Percentiles rank a stretch among this genome's conserved stretches.
phyloP scores from a whole-genome alignment of 2,888 invertebrate species.

The Macrophya annulata region DNA sequence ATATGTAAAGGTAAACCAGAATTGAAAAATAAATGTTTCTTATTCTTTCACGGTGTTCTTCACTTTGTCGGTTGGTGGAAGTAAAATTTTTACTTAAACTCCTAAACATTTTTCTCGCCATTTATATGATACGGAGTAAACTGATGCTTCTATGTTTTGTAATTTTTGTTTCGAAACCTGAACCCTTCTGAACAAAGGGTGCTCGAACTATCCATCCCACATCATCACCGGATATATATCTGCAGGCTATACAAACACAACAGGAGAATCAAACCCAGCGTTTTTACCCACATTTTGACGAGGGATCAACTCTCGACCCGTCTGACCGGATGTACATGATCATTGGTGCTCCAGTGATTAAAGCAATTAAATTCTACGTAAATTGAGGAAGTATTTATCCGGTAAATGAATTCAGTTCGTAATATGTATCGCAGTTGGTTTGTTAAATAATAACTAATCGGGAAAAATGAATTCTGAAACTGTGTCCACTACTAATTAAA shows the following conservation, averaged over 20 bases:
- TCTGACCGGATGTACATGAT: not conserved
- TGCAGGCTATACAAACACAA: not conserved
- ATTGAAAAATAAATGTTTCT: slow-evolving; percentile 25
- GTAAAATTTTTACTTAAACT: not conserved
- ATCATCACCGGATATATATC: not conserved
- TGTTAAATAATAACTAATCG: not conserved
- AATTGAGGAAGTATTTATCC: slow-evolving; percentile 20
- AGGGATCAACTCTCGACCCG: not conserved
- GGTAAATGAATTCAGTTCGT: not conserved
- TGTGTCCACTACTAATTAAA: not conserved
- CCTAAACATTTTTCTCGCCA: not conserved
- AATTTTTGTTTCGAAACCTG: not conserved
- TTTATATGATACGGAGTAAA: not conserved
- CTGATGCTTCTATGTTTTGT: not conserved
- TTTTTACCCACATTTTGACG: slow-evolving; percentile 25
- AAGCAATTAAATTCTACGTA: not conserved
- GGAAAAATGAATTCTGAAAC: not conserved
- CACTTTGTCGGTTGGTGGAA: not conserved
- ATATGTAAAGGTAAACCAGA: not conserved
- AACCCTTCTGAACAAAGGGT: not conserved
- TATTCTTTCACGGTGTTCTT: not conserved
- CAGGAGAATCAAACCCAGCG: not conserved
- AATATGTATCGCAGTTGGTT: not conserved
- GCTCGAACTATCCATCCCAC: slow-evolving; percentile 10
- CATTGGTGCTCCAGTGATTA: not conserved